Conservation (phyloP, 2,113 vertebrate species). For the Felis chaus region DNA sequence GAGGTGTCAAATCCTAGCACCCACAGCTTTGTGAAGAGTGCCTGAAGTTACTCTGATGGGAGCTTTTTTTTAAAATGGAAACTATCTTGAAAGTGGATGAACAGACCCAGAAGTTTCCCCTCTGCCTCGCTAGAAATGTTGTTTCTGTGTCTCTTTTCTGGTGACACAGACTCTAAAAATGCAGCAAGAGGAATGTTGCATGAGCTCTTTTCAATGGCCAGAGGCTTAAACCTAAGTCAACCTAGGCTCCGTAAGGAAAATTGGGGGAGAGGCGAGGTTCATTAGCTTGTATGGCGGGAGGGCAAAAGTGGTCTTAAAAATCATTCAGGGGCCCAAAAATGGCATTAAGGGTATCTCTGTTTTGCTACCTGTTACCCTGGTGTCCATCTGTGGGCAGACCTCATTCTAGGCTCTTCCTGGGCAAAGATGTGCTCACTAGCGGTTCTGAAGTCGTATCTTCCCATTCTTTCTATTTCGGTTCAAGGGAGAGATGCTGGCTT, state of each 20-base stretch:
- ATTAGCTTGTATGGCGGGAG: neutral
- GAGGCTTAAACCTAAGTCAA: neutral
- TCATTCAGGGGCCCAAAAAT: neutral
- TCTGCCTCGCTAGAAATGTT: neutral
- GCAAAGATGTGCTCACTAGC: neutral
- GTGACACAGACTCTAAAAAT: neutral
- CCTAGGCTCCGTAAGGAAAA: neutral
- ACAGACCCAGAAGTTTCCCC: neutral
- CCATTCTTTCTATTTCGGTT: neutral
- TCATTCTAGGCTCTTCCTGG: neutral
- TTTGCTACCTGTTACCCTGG: neutral
- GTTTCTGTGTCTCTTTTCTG: neutral
- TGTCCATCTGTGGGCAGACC: neutral
- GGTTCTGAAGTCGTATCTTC: neutral
- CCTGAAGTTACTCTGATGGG: neutral
- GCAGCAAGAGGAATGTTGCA: neutral
- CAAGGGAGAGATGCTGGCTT: neutral
- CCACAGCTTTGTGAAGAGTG: neutral
- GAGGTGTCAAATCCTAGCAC: neutral
- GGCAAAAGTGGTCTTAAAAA: neutral
- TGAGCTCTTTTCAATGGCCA: neutral
- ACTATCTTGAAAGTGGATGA: neutral
- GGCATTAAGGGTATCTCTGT: neutral
- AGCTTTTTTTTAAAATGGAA: constrained; percentile 31
- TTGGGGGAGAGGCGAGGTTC: neutral